Conservation (phyloP, 2,113 vertebrate genomes). For the Hemibagrus wyckioides region DNA sequence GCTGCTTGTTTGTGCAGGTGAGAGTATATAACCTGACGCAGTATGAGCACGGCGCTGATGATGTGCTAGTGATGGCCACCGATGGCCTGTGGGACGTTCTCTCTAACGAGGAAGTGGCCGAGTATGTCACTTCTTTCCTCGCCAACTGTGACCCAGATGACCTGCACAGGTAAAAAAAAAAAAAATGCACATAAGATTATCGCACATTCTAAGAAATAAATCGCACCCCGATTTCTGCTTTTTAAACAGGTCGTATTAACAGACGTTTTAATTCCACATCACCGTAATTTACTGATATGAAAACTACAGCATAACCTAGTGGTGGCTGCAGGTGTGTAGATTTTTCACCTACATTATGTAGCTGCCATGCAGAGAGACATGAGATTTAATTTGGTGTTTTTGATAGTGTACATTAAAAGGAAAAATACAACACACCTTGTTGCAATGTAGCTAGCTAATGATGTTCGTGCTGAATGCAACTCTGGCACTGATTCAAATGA, state of each 20-base stretch:
- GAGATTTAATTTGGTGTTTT: background rate
- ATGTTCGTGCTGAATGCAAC: background rate
- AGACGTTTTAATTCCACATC: background rate
- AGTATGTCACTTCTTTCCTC: slow-evolving; percentile 87
- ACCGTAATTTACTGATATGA: background rate
- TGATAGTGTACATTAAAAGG: background rate
- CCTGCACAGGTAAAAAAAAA: slow-evolving; percentile 81
- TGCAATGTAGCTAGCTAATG: background rate
- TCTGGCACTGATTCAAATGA: background rate
- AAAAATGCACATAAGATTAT: background rate
- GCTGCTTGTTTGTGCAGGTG: slow-evolving; percentile 73
- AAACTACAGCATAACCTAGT: background rate
- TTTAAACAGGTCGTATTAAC: background rate
- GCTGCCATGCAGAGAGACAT: background rate
- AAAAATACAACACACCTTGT: background rate
- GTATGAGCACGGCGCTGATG: slow-evolving; percentile 85
- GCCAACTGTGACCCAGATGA: slow-evolving; percentile 95
- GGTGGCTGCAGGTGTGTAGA: background rate
- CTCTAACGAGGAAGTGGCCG: slow-evolving; percentile 92
- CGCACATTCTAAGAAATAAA: background rate
- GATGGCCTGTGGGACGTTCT: slow-evolving; percentile 98
- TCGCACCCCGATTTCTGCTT: background rate
- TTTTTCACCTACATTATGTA: background rate
- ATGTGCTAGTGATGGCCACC: slow-evolving; percentile 91
- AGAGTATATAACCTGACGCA: slow-evolving; percentile 85